Conservation (phyloP, 1,140 invertebrate species). For the Pissodes strobi region DNA sequence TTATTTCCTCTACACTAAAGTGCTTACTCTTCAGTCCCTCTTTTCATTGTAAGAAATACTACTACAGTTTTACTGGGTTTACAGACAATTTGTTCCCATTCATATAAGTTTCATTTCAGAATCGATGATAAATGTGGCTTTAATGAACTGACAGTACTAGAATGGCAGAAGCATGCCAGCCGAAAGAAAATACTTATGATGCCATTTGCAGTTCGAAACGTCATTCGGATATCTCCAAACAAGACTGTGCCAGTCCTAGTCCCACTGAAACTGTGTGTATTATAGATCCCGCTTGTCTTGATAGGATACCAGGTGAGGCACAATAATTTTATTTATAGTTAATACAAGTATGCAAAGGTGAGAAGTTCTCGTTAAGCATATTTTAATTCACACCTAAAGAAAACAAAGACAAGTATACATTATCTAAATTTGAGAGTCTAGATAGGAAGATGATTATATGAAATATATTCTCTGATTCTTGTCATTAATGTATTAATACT, state of each 20-base stretch:
- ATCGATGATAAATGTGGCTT: conserved; percentile 1
- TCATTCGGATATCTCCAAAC: conserved; percentile 47
- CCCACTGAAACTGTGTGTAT: conserved; percentile 55
- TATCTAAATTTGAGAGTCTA: no score
- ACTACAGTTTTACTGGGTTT: no score
- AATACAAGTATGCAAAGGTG: no score
- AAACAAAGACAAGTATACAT: no score
- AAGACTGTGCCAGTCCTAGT: conserved; percentile 56
- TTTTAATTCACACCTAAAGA: no score
- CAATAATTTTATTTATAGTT: no score
- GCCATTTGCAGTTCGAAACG: conserved; percentile 40
- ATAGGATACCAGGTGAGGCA: conserved; percentile 35
- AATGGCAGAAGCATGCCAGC: conserved; percentile 52
- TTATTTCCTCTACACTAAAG: neutral
- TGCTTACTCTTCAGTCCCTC: no score
- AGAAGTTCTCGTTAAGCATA: no score
- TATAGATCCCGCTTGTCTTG: conserved; percentile 43
- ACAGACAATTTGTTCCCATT: neutral
- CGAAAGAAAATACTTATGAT: conserved; percentile 17
- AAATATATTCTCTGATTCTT: no score
- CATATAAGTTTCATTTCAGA: neutral
- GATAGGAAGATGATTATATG: no score
- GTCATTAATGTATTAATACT: no score
- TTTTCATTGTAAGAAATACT: no score
- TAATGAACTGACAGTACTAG: conserved; percentile 38